Evolutionary conservation across 2,113 vertebrate species (phyloP).

Genomic region (Bambusicola thoracicus): DNA sequence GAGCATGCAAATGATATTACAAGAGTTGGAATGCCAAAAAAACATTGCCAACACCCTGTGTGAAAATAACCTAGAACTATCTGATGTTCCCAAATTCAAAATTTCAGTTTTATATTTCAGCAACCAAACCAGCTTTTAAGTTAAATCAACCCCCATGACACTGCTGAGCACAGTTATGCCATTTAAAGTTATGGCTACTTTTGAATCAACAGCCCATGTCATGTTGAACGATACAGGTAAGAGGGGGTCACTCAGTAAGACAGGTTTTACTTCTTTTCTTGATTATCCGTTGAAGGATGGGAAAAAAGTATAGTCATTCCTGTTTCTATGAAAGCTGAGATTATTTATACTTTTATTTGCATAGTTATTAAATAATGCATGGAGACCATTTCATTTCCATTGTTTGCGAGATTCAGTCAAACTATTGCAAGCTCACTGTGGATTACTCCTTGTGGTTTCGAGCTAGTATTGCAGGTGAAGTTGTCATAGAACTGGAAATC

Average conservation of each 20-base stretch:
- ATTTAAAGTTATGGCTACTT: background rate
- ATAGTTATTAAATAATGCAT: background rate
- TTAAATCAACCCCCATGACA: fast-evolving
- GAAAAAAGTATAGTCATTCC: background rate
- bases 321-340: background rate
- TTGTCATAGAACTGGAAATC: background rate
- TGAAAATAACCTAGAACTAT: conserved; percentile 10
- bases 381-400: background rate
- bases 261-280: background rate
- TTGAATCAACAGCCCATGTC: background rate
- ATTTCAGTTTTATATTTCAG: conserved; percentile 22
- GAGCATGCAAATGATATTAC: conserved; percentile 55
- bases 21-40: background rate
- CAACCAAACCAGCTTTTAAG: background rate
- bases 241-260: background rate
- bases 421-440: background rate
- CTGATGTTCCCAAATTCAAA: background rate
- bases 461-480: background rate
- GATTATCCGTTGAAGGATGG: background rate
- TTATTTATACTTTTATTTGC: background rate
- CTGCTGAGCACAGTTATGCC: background rate
- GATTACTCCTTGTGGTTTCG: background rate
- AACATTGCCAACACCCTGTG: background rate
- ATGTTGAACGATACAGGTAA: background rate
- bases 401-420: background rate